Percentiles rank a stretch among this genome's conserved stretches.
phyloP scores from a whole-genome alignment of 2,797 vertebrate genomes.

The Sebastes glaucus region DNA sequence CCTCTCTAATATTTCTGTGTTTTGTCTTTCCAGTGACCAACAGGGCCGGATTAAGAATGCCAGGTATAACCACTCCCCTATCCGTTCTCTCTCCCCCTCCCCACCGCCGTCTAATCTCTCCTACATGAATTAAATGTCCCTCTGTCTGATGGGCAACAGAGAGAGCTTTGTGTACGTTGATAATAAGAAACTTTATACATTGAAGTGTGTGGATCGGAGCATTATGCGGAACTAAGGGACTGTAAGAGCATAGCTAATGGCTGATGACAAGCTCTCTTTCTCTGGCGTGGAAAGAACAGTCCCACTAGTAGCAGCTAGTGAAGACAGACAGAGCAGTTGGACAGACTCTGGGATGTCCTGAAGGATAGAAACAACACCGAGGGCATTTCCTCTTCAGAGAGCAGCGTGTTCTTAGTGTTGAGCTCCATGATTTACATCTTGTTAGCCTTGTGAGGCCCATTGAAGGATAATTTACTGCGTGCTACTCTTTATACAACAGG shows the following conservation, averaged over 20 bases:
- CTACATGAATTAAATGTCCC: constrained; percentile 36
- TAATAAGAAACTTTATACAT: constrained; percentile 40
- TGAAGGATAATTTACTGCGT: background rate
- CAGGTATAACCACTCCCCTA: constrained; percentile 80
- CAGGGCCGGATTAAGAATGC: constrained; percentile 98
- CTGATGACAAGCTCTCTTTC: constrained; percentile 5
- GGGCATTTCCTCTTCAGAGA: background rate
- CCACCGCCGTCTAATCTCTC: background rate
- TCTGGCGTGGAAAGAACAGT: background rate
- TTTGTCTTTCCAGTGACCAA: constrained; percentile 85
- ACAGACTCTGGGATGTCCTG: background rate
- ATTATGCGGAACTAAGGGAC: background rate
- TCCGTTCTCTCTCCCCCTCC: background rate
- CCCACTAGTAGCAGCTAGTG: background rate
- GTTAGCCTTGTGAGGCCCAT: background rate
- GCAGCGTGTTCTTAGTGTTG: background rate
- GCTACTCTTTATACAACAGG: background rate
- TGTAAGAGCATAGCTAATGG: constrained; percentile 5
- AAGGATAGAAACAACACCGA: background rate
- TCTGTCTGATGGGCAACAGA: constrained; percentile 26
- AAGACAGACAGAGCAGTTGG: background rate
- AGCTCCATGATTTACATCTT: background rate
- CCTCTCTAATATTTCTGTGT: constrained; percentile 51
- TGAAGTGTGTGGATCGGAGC: constrained; percentile 18
- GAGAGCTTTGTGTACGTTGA: constrained; percentile 22